Evolutionary conservation across 2,888 invertebrate genomes (phyloP).

Genomic region (Apotomis betuletana): DNA sequence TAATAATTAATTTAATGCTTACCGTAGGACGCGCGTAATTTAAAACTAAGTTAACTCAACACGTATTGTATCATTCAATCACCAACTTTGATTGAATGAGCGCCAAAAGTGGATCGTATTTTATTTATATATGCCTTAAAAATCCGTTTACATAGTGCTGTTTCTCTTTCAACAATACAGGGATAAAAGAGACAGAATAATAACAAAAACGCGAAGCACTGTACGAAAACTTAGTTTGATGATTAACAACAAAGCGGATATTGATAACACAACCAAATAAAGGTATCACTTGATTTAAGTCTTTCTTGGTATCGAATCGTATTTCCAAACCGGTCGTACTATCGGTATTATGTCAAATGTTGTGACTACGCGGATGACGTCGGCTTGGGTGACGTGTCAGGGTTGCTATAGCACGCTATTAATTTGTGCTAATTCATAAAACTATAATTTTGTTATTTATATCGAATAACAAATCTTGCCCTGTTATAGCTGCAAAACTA

Average conservation of each 20-base stretch:
- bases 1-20: neutral
- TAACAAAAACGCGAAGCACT: neutral
- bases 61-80: neutral
- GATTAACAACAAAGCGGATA: neutral
- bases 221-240: constrained; percentile 2
- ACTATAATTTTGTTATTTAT: neutral
- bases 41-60: neutral
- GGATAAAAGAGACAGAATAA: constrained; percentile 11
- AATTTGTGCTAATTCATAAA: neutral
- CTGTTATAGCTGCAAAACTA: no score
- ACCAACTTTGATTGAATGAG: neutral
- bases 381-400: constrained; percentile 28
- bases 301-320: neutral
- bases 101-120: neutral
- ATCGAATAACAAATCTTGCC: neutral
- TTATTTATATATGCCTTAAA: constrained; percentile 1
- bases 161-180: constrained; percentile 1
- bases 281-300: neutral
- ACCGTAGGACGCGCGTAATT: constrained; percentile 16
- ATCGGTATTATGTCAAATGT: constrained; percentile 20
- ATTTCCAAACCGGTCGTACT: constrained; percentile 4
- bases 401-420: constrained; percentile 14
- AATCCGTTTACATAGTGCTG: constrained; percentile 1
- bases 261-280: constrained; percentile 14
- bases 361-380: constrained; percentile 28